Evolutionary conservation across 2,888 invertebrate species (phyloP).

Genomic region (Beris chalybata): DNA sequence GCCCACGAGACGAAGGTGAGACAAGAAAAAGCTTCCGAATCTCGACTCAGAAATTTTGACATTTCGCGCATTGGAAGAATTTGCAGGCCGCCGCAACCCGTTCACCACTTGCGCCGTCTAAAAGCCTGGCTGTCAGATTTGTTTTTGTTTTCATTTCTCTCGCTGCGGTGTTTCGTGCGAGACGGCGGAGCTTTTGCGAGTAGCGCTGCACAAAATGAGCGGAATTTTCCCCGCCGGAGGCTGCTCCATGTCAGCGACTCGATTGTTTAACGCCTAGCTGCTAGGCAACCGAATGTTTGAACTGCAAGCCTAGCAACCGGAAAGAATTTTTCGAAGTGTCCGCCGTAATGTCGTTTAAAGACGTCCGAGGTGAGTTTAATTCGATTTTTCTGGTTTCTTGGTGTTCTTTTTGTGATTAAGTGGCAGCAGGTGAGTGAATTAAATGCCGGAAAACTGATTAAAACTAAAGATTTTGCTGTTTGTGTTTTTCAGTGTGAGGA

Average conservation of each 20-base stretch:
- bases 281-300: constrained; percentile 18
- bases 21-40: neutral
- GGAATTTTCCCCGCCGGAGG: constrained; percentile 4
- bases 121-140: neutral
- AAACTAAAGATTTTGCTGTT: too few species aligned
- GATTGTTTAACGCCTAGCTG: constrained; percentile 20
- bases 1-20: constrained; percentile 6
- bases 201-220: neutral
- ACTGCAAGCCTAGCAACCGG: neutral
- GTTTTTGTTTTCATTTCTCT: constrained; percentile 21
- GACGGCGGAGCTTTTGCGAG: neutral
- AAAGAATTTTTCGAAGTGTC: neutral
- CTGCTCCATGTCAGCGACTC: constrained; percentile 3
- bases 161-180: neutral
- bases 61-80: constrained; percentile 22
- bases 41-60: constrained; percentile 19
- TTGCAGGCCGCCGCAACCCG: constrained; percentile 6
- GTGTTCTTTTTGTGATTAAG: neutral
- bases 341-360: constrained; percentile 52
- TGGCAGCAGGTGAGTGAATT: too few species aligned
- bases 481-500: too few species aligned
- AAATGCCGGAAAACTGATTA: too few species aligned
- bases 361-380: constrained; percentile 49
- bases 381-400: constrained; percentile 10
- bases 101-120: neutral